Conservation (phyloP, 37 sponge, comb jelly and placozoan genomes). For the Tethya wilhelma region DNA sequence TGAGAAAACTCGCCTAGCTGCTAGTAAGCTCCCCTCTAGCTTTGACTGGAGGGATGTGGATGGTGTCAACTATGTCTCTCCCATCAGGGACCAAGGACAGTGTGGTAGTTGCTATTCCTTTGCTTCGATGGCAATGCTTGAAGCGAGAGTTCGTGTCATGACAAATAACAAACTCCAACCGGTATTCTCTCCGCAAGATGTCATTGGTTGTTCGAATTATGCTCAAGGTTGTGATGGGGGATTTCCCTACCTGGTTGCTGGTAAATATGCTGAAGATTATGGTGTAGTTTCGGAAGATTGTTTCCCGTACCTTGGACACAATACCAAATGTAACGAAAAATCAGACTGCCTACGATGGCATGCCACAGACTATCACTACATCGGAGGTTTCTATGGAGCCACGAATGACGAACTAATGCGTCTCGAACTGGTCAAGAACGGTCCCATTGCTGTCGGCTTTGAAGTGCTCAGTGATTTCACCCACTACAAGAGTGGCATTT, state of each 20-base stretch:
- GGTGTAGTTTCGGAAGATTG: constrained; percentile 56
- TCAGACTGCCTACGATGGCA: constrained; percentile 27
- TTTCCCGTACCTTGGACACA: constrained; percentile 40
- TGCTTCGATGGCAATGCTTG: constrained; percentile 60
- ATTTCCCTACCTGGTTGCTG: constrained; percentile 71
- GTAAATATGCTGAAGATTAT: constrained; percentile 65
- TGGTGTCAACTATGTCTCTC: constrained; percentile 52
- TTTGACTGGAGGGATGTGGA: constrained; percentile 57
- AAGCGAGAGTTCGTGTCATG: constrained; percentile 29
- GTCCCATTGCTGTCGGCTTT: constrained; percentile 55
- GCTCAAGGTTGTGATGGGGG: constrained; percentile 72
- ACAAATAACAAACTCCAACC: constrained; percentile 32
- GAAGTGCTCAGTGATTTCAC: constrained; percentile 45
- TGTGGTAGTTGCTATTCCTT: constrained; percentile 73
- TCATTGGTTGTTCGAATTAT: constrained; percentile 59
- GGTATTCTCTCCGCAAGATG: constrained; percentile 62
- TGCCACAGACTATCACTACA: constrained; percentile 49
- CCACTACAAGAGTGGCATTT: constrained; percentile 54
- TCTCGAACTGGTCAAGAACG: constrained; percentile 55
- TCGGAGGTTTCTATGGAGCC: constrained; percentile 65
- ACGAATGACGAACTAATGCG: constrained; percentile 41
- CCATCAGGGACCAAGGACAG: constrained; percentile 51
- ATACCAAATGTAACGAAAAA: constrained; percentile 6
- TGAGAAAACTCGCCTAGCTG: background rate
- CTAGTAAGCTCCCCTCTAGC: constrained; percentile 6